These are phyloP conservation scores for Columbina picui DNA, from an alignment of 2,113 vertebrate species.

Conservation along the genomic window DNA sequence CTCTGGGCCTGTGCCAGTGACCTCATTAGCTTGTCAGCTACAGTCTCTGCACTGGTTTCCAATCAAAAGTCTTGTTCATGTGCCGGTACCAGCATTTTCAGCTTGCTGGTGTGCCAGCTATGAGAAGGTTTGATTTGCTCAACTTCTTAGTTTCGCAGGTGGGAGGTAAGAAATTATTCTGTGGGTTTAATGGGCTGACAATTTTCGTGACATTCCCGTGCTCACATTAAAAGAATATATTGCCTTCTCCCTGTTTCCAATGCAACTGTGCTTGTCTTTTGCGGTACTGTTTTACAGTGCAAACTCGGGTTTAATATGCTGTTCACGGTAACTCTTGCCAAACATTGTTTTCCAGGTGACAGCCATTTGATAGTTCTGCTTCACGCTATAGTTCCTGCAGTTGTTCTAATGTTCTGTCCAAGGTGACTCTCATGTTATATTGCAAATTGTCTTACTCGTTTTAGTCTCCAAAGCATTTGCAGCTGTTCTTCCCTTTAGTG, in stretches of 20 bases:
- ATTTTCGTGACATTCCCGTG: background rate
- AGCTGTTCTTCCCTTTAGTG: background rate
- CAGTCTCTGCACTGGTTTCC: background rate
- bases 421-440: background rate
- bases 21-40: background rate
- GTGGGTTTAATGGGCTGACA: background rate
- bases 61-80: background rate
- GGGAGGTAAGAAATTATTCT: background rate
- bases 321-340: background rate
- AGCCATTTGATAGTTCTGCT: background rate
- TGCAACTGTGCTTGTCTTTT: background rate
- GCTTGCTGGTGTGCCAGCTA: background rate
- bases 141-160: background rate
- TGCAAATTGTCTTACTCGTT: background rate
- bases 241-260: background rate
- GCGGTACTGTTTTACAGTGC: background rate
- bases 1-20: background rate
- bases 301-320: background rate
- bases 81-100: background rate
- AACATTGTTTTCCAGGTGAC: slow-evolving; percentile 17
- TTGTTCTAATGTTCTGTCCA: background rate
- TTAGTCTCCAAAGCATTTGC: background rate
- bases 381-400: background rate
- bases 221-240: background rate
- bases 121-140: background rate